These are phyloP conservation scores for Tragelaphus imberbis DNA, from an alignment of 2,113 vertebrate species.

Conservation along the genomic window DNA sequence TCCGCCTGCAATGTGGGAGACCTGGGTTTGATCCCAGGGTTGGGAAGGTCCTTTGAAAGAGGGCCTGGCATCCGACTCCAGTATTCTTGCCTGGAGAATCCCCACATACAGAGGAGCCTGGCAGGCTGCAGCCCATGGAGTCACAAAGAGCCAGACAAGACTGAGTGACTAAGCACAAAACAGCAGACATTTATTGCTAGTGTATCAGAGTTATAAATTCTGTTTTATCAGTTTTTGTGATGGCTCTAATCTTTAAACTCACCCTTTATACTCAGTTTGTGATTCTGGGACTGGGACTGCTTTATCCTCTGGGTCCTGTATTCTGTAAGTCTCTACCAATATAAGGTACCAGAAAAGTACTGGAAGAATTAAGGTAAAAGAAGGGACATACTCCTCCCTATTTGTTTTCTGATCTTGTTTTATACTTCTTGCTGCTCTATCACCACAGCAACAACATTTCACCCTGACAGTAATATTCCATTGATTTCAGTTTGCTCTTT, in stretches of 20 bases:
- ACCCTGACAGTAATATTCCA: background rate
- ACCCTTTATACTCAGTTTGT: background rate
- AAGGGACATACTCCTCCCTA: background rate
- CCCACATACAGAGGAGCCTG: background rate
- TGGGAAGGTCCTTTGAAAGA: background rate
- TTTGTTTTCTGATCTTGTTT: background rate
- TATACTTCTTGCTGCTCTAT: background rate
- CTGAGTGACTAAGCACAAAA: background rate
- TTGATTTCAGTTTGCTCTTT: conserved; percentile 6
- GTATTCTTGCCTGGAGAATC: background rate
- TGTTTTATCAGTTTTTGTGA: background rate
- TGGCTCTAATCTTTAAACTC: background rate
- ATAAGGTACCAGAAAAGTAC: background rate
- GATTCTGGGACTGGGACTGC: background rate
- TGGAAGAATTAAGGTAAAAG: background rate
- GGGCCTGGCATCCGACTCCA: background rate
- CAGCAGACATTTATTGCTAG: background rate
- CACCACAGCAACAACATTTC: background rate
- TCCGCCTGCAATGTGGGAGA: background rate
- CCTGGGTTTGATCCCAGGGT: rapidly evolving
- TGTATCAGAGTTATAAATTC: background rate
- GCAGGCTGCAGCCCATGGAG: background rate
- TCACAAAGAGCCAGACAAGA: background rate
- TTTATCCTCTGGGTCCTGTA: background rate
- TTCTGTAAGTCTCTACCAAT: background rate